Evolutionary conservation across 2,113 vertebrate species (phyloP).

Genomic region (Brachyhypopomus gauderio): DNA sequence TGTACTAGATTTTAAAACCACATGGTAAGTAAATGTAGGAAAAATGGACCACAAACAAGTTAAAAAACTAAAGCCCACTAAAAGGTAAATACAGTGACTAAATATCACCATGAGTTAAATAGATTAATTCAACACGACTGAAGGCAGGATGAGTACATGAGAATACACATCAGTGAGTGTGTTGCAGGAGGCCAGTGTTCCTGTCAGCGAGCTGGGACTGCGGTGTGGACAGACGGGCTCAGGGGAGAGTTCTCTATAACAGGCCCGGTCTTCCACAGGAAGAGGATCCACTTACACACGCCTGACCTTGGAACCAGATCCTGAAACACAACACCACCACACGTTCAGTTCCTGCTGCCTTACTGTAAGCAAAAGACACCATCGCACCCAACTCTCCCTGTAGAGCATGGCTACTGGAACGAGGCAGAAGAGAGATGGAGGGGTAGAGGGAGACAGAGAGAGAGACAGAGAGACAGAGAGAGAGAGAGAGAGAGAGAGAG

Average conservation of each 20-base stretch:
- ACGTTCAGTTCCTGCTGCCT: slow-evolving; percentile 74
- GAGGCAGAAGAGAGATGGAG: neutral
- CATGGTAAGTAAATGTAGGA: neutral
- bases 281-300: slow-evolving; percentile 69
- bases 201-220: neutral
- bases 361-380: slow-evolving; percentile 69
- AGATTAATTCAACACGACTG: neutral
- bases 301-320: slow-evolving; percentile 76
- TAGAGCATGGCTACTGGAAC: neutral
- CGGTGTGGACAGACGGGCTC: slow-evolving; percentile 34
- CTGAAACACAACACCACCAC: slow-evolving; percentile 75
- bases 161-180: neutral
- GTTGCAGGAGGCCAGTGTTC: neutral
- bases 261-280: slow-evolving; percentile 64
- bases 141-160: neutral
- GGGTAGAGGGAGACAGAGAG: neutral
- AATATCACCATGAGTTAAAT: neutral
- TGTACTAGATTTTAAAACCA: too few species aligned
- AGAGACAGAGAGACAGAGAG: neutral
- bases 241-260: slow-evolving; percentile 50
- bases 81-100: neutral
- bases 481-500: too few species aligned
- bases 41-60: neutral
- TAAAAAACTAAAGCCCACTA: neutral
- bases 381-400: slow-evolving; percentile 46